Base-by-base conservation (phyloP, 2,113 vertebrate species). In the Poeciliopsis turrubarensis region DNA sequence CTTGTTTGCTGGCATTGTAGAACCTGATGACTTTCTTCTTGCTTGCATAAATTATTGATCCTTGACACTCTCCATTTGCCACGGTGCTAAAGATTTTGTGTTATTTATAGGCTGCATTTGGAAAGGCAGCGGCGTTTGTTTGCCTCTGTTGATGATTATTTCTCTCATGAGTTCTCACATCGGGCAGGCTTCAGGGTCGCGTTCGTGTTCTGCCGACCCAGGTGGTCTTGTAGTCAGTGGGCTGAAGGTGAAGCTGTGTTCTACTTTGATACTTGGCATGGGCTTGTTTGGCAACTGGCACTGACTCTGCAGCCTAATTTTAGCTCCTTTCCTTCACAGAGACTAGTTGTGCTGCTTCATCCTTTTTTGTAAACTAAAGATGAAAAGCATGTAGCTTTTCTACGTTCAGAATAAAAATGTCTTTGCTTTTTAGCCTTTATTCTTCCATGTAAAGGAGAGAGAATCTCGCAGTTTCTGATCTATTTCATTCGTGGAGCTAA, bases 1-100 rank as follows among this genome's bases (percentile, higher is more conserved):
- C 34, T 73, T 71, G 81, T 87, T 77, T 51, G 86, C 78, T 65
- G 72, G 65, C 83, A 73, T 85, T 87, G 87, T 83, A 79, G 86
- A 71, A 84, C 87, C 86, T 88, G 89, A 91, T 84, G 86, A 78
- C 87, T 91, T 85, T 90, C 67, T 89, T 79, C 68, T 57, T 61
- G 73, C 75, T 77, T 47, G 90, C 86, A 93, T 92, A 89, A 91
- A 91, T 93, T 89, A 92, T 93, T 90, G 89, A 92, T 91, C 82
- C 77, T 69, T 76, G 84, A 82, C 81, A 65, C 85, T 39, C 73
- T 70, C 12, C 14, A 71, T 75, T 83, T 76, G 65, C 75, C 3
- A 10, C 22, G n/a, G 72, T 68, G 76, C 83, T 80, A 83, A 90
- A 80, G 68, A 79, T 75, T 39, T 37, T 8, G 61, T 54, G 78